Percentiles rank a stretch among this genome's conserved stretches.
Evolutionary conservation across 2,888 invertebrate species (phyloP).

Genomic region (Arrhopalites spinosus): DNA sequence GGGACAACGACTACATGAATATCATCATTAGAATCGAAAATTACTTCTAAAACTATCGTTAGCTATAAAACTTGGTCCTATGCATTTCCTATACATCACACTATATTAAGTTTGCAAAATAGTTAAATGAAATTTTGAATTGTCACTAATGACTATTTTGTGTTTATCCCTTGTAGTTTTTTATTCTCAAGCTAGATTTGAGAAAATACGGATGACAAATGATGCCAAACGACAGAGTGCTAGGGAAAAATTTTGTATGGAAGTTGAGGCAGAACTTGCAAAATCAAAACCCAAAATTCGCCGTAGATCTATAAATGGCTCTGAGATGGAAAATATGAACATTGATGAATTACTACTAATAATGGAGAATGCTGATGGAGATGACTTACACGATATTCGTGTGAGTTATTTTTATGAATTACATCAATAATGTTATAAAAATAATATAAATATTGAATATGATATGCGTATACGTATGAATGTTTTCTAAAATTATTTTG

Average conservation of each 20-base stretch:
- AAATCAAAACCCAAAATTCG: neutral
- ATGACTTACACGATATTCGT: slow-evolving; percentile 11
- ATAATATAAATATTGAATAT: neutral
- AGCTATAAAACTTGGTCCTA: no score
- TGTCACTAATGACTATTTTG: no score
- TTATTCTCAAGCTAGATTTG: slow-evolving; percentile 62
- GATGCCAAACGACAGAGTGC: slow-evolving; percentile 59
- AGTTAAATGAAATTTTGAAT: no score
- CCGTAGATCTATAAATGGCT: neutral
- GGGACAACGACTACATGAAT: no score
- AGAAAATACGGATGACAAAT: slow-evolving; percentile 60
- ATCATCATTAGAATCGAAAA: no score
- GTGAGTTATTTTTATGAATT: neutral
- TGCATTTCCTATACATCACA: no score
- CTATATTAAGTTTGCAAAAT: no score
- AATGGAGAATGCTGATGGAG: slow-evolving; percentile 58
- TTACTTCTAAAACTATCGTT: no score
- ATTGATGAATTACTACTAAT: slow-evolving; percentile 60
- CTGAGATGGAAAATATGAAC: slow-evolving; percentile 56
- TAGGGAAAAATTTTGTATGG: slow-evolving; percentile 57
- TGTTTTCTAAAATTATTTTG: neutral
- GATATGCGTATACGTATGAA: neutral
- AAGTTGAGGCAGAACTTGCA: slow-evolving; percentile 55
- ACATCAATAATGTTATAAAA: neutral
- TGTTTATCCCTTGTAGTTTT: slow-evolving; percentile 12